A percentile compares a stretch with the other conserved stretches of the same genome.
phyloP scores from a whole-genome alignment of 2,888 invertebrate species.

The Lepidocyrtinus sp. region DNA sequence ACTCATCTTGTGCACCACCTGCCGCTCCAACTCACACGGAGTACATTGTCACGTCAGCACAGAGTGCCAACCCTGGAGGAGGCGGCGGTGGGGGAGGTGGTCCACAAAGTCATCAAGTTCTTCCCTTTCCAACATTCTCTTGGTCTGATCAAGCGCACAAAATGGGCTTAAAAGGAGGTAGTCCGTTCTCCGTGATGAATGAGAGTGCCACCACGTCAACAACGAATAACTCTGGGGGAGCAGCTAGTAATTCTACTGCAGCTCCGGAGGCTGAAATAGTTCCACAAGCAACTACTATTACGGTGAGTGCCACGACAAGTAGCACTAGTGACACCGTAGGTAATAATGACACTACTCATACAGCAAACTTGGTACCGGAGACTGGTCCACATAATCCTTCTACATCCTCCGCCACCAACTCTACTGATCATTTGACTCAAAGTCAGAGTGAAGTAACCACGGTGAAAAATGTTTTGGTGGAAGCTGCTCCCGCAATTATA shows the following conservation, averaged over 20 bases:
- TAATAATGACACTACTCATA: too few relatives aligned
- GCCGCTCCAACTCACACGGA: slow-evolving; percentile 36
- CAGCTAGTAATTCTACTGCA: slow-evolving; percentile 33
- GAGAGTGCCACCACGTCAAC: slow-evolving; percentile 62
- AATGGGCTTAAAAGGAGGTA: slow-evolving; percentile 68
- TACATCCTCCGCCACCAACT: not conserved
- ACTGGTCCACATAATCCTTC: too few relatives aligned
- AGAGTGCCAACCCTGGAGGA: not conserved
- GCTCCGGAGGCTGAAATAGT: slow-evolving; percentile 39
- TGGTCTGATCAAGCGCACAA: slow-evolving; percentile 63
- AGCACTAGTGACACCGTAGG: slow-evolving; percentile 17
- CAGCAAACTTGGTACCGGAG: too few relatives aligned
- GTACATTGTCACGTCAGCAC: slow-evolving; percentile 41
- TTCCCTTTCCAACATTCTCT: slow-evolving; percentile 67
- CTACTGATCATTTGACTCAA: not conserved
- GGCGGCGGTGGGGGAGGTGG: slow-evolving; percentile 63
- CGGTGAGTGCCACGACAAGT: slow-evolving; percentile 30
- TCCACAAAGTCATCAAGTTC: slow-evolving; percentile 58
- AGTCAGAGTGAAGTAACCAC: not conserved
- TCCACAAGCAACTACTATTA: slow-evolving; percentile 46
- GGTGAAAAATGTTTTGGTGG: not conserved
- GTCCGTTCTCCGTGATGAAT: slow-evolving; percentile 68
- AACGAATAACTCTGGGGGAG: slow-evolving; percentile 25
- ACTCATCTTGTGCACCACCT: slow-evolving; percentile 39
- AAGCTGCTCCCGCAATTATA: not conserved